phyloP scores from a whole-genome alignment of 1,140 invertebrate species.

The Microplitis demolitor region DNA sequence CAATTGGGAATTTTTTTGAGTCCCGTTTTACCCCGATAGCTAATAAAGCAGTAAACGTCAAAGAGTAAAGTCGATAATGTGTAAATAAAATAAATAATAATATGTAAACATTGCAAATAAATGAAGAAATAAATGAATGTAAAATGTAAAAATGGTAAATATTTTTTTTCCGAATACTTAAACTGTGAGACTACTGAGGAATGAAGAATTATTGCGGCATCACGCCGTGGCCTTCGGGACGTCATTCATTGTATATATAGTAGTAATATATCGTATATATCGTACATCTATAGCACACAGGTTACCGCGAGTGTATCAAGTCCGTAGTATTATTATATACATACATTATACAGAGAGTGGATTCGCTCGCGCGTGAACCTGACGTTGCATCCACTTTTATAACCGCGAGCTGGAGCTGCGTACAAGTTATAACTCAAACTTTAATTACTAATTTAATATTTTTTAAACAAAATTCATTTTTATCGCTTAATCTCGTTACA shows the following conservation, averaged over 20 bases:
- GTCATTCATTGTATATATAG: background rate
- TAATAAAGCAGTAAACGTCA: no score
- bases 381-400: constrained; percentile 3
- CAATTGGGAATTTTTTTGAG: no score
- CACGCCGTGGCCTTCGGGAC: background rate
- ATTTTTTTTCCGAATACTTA: background rate
- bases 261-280: no score
- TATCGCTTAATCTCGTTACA: background rate
- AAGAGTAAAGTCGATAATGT: no score
- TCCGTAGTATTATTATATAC: no score
- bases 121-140: no score
- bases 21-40: no score
- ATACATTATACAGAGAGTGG: background rate
- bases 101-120: no score
- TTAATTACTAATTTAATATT: constrained; percentile 3
- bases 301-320: no score
- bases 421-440: background rate
- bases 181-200: background rate
- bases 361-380: constrained; percentile 1
- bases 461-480: background rate
- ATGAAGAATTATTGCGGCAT: background rate
- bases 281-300: no score
- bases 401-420: background rate
- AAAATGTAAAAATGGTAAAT: no score
- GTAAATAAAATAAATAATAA: no score